Evolutionary conservation across 2,113 vertebrate species (phyloP).

Genomic region (Eonycteris spelaea): DNA sequence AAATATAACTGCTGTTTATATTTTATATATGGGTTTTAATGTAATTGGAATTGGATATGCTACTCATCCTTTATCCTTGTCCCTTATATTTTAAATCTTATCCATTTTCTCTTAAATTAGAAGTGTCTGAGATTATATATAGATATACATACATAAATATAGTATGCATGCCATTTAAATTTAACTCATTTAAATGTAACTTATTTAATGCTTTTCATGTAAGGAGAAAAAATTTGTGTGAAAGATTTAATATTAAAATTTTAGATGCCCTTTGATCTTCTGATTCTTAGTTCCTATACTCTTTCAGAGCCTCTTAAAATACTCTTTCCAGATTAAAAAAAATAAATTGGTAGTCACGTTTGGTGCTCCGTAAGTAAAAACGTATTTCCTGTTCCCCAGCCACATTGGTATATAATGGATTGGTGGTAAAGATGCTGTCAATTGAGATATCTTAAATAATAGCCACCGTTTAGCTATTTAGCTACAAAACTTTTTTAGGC

Average conservation of each 20-base stretch:
- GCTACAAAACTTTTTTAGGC: neutral
- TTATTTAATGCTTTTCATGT: neutral
- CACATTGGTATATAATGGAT: neutral
- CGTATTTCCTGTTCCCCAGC: neutral
- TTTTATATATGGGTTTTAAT: neutral
- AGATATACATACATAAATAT: neutral
- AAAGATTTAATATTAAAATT: conserved; percentile 40
- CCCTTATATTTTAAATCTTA: neutral
- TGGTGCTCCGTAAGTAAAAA: neutral
- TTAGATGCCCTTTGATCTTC: conserved; percentile 9
- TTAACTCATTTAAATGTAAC: neutral
- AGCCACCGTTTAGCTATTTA: neutral
- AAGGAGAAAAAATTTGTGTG: neutral
- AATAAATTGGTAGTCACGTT: neutral
- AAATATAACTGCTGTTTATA: neutral
- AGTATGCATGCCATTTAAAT: neutral
- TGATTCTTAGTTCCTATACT: conserved; percentile 23
- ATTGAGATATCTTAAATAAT: neutral
- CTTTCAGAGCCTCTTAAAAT: conserved; percentile 11
- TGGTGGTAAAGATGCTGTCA: neutral
- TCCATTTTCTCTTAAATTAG: neutral
- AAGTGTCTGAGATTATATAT: neutral
- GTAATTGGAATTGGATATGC: neutral
- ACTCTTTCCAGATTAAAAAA: conserved; percentile 4
- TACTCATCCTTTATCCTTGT: neutral